Base-by-base conservation (phyloP, 2,113 vertebrate genomes). In the Tretioscincus oriximinensis region DNA sequence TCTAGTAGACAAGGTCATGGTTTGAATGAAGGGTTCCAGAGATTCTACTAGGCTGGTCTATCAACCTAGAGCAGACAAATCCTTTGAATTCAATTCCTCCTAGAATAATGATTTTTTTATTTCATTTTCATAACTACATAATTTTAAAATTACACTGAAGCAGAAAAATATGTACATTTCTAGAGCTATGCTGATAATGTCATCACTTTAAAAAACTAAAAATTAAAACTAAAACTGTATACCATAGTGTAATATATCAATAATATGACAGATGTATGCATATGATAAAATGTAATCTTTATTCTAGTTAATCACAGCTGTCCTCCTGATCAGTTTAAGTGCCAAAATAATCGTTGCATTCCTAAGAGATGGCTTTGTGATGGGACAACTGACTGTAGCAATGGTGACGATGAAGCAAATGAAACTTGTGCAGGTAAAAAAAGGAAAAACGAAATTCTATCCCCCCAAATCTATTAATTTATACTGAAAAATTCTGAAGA, bases 351-450 rank as follows among this genome's bases (percentile, higher is more conserved):
- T 85, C 98, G 97, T 80, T 99, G 98, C 84, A 99, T 99, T 89
- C 97, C 98, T 76, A 99, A 99, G 92, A 95, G 94, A 80, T 99
- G 98, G 98, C 96, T 99, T 74, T 99, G 98, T 76, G 98, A 99
- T 80, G 98, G 98, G 91, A 95, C 96, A 20, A 97, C 98, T 89
- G 98, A 99, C 83, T 99, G 98, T 83, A 97, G 97, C 1, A 96
- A 92, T 89, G 95, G 95, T 7, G 98, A 99, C 89, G 98, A 99
- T 16, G 98, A 99, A 91, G 96, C 98, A 84, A 99, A 97, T 92
- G 86, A 92, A 88, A 99, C 97, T 14, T 99, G 98, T 82, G 89
- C 97, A 95, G 98, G 98, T 99, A 96, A 93, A 81, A 45, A 22
- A 0, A 1, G 5, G 61, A 26, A 7, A 24, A 26, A 8, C 20